These are phyloP conservation scores for Operophtera brumata DNA, from an alignment of 2,888 invertebrate genomes.

Conservation along the genomic window DNA sequence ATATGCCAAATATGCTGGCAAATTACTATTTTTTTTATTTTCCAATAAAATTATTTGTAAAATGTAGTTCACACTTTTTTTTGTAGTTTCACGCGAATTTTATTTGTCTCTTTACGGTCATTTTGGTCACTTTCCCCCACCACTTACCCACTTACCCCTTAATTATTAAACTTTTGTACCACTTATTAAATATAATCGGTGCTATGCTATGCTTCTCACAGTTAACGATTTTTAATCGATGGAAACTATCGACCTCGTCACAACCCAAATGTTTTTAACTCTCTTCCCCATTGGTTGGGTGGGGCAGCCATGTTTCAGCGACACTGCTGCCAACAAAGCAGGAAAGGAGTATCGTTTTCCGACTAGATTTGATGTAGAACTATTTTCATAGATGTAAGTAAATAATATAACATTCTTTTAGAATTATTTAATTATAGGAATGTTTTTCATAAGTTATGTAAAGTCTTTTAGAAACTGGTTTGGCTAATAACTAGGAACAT, in stretches of 20 bases:
- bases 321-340: constrained; percentile 53
- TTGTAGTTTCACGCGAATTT: no score
- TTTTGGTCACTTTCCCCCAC: no score
- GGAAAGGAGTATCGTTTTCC: constrained; percentile 33
- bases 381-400: not conserved
- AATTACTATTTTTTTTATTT: no score
- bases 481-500: not conserved
- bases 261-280: constrained; percentile 32
- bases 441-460: not conserved
- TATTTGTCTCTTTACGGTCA: no score
- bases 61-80: no score
- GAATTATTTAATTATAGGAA: not conserved
- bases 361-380: not conserved
- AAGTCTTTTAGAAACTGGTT: not conserved
- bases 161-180: no score
- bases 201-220: not conserved
- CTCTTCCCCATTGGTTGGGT: constrained; percentile 54
- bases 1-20: no score
- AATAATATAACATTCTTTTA: not conserved
- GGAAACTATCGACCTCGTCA: constrained; percentile 39
- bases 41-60: no score
- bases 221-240: constrained; percentile 31
- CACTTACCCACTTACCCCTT: no score
- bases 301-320: constrained; percentile 38
- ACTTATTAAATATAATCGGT: not conserved